phyloP scores from a whole-genome alignment of 2,797 vertebrate species.

The Lepilemur septentrionalis region DNA sequence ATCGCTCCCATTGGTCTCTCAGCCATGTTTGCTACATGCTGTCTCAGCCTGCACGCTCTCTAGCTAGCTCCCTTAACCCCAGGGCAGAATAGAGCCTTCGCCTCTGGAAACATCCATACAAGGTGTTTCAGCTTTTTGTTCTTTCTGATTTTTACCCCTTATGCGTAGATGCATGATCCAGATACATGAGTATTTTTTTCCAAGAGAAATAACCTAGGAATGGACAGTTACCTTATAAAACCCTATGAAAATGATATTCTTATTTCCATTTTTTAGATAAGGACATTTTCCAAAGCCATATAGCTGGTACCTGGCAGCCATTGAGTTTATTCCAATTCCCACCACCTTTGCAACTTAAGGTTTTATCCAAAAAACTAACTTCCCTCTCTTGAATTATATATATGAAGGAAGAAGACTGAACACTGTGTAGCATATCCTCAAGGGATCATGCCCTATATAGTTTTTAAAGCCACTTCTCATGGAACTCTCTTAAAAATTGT shows the following conservation, averaged over 20 bases:
- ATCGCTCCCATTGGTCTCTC: background rate
- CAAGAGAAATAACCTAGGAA: background rate
- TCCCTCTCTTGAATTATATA: background rate
- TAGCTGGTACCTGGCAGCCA: background rate
- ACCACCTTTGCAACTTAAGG: background rate
- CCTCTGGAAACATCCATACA: background rate
- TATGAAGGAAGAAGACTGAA: background rate
- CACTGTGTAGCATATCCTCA: background rate
- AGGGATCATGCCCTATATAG: background rate
- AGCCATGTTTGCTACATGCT: background rate
- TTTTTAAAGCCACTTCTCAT: background rate
- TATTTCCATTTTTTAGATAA: background rate
- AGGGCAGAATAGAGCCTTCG: rapidly evolving
- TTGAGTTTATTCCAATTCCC: background rate
- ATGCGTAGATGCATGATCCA: background rate
- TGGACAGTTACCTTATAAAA: background rate
- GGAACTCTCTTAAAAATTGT: background rate
- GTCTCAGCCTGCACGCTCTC: background rate
- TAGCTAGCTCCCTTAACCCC: background rate
- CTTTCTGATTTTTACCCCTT: background rate
- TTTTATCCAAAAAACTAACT: background rate
- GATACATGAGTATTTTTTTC: background rate
- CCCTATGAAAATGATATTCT: background rate
- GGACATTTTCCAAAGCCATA: background rate
- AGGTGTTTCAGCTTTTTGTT: background rate